A percentile compares a stretch with the other conserved stretches of the same genome.
phyloP scores from a whole-genome alignment of 2,888 invertebrate genomes.

The Phaedon cochleariae region DNA sequence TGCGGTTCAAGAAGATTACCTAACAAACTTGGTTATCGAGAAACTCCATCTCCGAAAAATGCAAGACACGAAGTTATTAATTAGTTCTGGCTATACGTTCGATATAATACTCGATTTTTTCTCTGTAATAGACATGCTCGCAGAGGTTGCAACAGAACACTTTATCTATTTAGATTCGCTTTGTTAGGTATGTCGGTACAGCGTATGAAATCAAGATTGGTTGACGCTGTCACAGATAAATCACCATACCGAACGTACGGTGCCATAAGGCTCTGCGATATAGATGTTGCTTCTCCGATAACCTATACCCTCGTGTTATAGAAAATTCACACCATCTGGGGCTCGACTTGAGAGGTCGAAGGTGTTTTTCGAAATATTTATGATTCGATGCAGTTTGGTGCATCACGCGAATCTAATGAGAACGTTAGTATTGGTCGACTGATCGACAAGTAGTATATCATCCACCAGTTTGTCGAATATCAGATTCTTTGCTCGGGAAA shows the following conservation, averaged over 20 bases:
- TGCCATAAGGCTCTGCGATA: slow-evolving; percentile 44
- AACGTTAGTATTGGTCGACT: not conserved
- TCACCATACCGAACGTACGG: slow-evolving; percentile 41
- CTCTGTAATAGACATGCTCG: slow-evolving; percentile 15
- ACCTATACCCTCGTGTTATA: slow-evolving; percentile 48
- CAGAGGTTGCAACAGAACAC: slow-evolving; percentile 32
- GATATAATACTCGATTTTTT: slow-evolving; percentile 32
- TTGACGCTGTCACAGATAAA: slow-evolving; percentile 45
- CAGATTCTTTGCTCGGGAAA: too few species aligned
- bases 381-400: slow-evolving; percentile 10
- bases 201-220: slow-evolving; percentile 40
- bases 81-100: slow-evolving; percentile 32
- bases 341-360: slow-evolving; percentile 8
- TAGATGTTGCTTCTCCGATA: slow-evolving; percentile 48
- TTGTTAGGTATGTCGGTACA: slow-evolving; percentile 36
- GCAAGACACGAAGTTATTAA: slow-evolving; percentile 30
- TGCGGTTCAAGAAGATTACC: not conserved
- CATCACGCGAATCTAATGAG: slow-evolving; percentile 34
- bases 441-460: too few species aligned
- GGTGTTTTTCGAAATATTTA: slow-evolving; percentile 14
- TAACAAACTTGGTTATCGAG: not conserved
- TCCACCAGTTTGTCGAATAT: too few species aligned
- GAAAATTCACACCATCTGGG: slow-evolving; percentile 44
- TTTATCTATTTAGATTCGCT: slow-evolving; percentile 38
- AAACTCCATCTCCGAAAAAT: slow-evolving; percentile 16